These are phyloP conservation scores for Oryctolagus cuniculus DNA, from an alignment of 2,113 vertebrate species.

Conservation along the genomic window DNA sequence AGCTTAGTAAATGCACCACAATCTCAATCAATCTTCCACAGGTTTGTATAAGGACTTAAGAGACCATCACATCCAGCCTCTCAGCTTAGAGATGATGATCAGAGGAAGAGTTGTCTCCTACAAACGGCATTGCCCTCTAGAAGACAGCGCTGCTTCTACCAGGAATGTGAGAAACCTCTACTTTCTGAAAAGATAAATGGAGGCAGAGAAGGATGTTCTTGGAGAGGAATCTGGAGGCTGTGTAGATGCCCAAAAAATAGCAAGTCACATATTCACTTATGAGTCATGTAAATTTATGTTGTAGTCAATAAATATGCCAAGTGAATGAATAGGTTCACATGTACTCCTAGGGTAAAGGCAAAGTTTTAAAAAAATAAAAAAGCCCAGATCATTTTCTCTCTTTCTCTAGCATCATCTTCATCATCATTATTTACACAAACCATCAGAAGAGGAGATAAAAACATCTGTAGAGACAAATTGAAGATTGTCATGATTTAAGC, in stretches of 20 bases:
- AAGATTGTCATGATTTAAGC: slow-evolving; percentile 56
- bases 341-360: not conserved
- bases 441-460: not conserved
- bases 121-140: not conserved
- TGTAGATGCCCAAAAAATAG: not conserved
- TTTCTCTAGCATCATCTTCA: not conserved
- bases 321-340: not conserved
- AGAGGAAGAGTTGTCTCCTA: not conserved
- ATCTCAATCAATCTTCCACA: not conserved
- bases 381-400: not conserved
- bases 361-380: not conserved
- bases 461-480: slow-evolving; percentile 39
- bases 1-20: not conserved
- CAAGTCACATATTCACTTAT: slow-evolving; percentile 16
- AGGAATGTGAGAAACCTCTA: not conserved
- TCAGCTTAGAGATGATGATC: not conserved
- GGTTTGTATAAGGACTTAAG: not conserved
- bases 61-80: not conserved
- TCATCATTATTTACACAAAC: not conserved
- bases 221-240: slow-evolving; percentile 30
- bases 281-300: slow-evolving; percentile 42
- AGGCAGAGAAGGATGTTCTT: not conserved
- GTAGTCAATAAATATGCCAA: not conserved
- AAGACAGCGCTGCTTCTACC: not conserved
- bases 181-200: slow-evolving; percentile 48